phyloP scores from a whole-genome alignment of 2,797 vertebrate genomes.

The Amphiprion clarkii region DNA sequence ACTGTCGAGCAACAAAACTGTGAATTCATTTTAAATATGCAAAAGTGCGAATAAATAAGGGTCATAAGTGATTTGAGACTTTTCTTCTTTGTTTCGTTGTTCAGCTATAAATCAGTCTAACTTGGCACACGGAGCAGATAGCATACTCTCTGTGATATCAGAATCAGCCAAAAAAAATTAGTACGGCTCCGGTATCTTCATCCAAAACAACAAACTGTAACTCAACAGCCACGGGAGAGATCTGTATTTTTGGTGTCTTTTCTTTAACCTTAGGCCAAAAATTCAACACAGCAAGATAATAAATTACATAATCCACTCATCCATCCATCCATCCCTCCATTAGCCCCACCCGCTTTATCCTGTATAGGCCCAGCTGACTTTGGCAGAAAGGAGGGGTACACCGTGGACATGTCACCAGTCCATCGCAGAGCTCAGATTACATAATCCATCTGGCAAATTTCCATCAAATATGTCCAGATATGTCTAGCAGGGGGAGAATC shows the following conservation, averaged over 20 bases:
- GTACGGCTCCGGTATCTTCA: neutral
- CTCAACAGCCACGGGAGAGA: neutral
- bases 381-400: too few species aligned
- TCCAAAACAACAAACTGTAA: neutral
- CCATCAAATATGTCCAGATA: neutral
- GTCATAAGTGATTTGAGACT: neutral
- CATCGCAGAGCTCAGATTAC: too few species aligned
- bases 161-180: neutral
- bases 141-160: neutral
- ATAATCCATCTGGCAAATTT: neutral
- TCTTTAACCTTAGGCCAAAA: slow-evolving; percentile 7
- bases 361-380: too few species aligned
- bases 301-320: neutral
- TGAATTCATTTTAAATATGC: neutral
- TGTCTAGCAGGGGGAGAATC: neutral
- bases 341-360: too few species aligned
- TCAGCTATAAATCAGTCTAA: neutral
- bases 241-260: slow-evolving; percentile 2
- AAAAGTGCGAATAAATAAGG: neutral
- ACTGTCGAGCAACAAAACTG: neutral
- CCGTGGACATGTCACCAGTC: too few species aligned
- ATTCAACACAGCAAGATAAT: slow-evolving; percentile 12
- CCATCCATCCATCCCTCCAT: too few species aligned
- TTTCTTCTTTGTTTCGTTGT: neutral
- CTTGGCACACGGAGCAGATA: neutral